Percentiles rank a stretch among this genome's conserved stretches.
phyloP scores from a whole-genome alignment of 2,797 vertebrate species.

The Sebastes melanostomus region DNA sequence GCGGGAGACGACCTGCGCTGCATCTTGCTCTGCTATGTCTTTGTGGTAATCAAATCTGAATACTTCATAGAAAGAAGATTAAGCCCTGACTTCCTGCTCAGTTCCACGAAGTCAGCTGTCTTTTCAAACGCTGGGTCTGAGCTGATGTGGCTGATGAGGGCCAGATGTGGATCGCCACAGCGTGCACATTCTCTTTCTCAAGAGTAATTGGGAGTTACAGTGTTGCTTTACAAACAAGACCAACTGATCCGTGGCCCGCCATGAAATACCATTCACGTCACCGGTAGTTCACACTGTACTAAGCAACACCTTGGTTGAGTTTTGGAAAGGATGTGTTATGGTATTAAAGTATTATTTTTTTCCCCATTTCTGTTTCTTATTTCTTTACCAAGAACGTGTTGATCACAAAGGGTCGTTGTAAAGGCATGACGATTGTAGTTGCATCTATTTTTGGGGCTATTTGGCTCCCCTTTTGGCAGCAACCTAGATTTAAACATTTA shows the following conservation, averaged over 20 bases:
- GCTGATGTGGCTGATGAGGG: slow-evolving; percentile 73
- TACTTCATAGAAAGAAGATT: slow-evolving; percentile 69
- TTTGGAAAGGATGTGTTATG: slow-evolving; percentile 1
- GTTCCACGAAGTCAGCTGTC: slow-evolving; percentile 72
- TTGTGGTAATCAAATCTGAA: slow-evolving; percentile 70
- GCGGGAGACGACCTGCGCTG: slow-evolving; percentile 29
- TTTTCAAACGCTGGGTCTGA: slow-evolving; percentile 57
- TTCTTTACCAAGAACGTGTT: not conserved
- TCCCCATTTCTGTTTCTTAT: not conserved
- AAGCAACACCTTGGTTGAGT: not conserved
- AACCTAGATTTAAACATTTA: not conserved
- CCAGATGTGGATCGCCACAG: slow-evolving; percentile 73
- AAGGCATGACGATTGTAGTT: not conserved
- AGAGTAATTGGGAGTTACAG: slow-evolving; percentile 45
- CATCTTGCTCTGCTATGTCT: slow-evolving; percentile 41
- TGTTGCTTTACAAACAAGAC: slow-evolving; percentile 33
- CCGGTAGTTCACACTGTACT: not conserved
- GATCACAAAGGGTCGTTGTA: not conserved
- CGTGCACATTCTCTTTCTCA: slow-evolving; percentile 38
- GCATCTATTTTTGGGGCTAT: not conserved
- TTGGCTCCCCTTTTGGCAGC: not conserved
- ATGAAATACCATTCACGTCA: slow-evolving; percentile 11
- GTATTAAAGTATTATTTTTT: not conserved
- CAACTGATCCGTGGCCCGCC: slow-evolving; percentile 6
- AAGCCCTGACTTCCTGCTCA: slow-evolving; percentile 72